Evolutionary conservation across 1,140 invertebrate species (phyloP), one percentile per base, ranked within the genome.

Genomic region (Drosophila subpulchrella): DNA sequence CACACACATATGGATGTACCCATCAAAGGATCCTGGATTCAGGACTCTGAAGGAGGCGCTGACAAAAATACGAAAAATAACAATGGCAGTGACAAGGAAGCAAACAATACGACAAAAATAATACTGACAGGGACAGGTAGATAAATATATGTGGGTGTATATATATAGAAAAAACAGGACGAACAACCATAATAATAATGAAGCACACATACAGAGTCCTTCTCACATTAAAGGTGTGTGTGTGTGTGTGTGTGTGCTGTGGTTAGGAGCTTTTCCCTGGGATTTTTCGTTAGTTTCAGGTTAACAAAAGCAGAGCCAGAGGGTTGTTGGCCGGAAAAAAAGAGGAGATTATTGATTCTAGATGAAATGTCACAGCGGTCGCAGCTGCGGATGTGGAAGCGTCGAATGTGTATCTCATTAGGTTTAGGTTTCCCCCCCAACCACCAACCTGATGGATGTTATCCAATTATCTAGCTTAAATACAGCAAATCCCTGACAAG

Each of bases 91-190:
- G 81, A 81, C 77, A 85, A 55, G 77, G 75, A 82, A 88, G 83
- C 78, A 85, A 88, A 88, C 83, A 85, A 85, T 86, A 81, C 74
- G 70, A 76, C 71, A 66, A 55, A 88, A 86, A 86, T 82, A 86
- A 86, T 78, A 70, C 80, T 42, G 70, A 61, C 68, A 36, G 50
- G 60, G 80, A 70, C 50, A 70, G 63, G 61, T 42, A 63, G 46
- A 51, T 39, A 36, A 11, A 51, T 17, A 48, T 10, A 46, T 20
- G 20, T 20, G 3, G 8, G 7, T 2, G 30, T 30, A 51, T 32
- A 57, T 20, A 20, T 60, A 48, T 20, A 11, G 20, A 44, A 46
- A 46, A 46, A 46, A 8, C 61, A 65, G 63, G 75, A 75, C 70
- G 75, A 74, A 83, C 71, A 78, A 60, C 81, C 74, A 78, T 71